phyloP scores from a whole-genome alignment of 2,888 invertebrate species.

The Ophioninae sp. region DNA sequence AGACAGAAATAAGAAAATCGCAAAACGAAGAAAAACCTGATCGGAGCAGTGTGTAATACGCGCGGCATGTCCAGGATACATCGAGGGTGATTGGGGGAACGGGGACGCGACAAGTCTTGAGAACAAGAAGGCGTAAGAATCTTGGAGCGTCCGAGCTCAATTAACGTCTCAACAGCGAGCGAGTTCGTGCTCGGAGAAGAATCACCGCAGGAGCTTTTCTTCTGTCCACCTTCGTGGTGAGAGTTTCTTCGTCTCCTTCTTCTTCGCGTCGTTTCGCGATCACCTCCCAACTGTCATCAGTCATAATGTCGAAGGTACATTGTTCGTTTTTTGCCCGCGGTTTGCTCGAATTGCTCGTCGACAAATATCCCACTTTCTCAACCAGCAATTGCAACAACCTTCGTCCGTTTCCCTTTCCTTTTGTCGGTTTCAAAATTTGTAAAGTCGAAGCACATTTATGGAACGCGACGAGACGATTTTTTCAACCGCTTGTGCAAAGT shows the following conservation, averaged over 20 bases:
- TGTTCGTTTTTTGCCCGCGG: neutral
- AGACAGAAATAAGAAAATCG: slow-evolving; percentile 9
- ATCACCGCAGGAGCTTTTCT: slow-evolving; percentile 52
- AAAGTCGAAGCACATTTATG: neutral
- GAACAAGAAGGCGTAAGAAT: slow-evolving; percentile 39
- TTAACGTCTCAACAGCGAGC: slow-evolving; percentile 55
- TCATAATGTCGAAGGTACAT: neutral
- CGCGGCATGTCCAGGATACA: neutral
- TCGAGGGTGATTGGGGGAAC: neutral
- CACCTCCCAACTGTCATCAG: neutral
- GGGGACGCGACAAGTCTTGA: neutral
- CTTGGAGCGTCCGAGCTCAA: slow-evolving; percentile 51
- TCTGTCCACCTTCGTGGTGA: slow-evolving; percentile 7
- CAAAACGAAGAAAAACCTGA: neutral
- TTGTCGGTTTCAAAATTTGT: neutral
- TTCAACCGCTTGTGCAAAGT: too few relatives aligned
- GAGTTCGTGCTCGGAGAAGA: slow-evolving; percentile 20
- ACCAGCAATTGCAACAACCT: neutral
- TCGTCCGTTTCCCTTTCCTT: neutral
- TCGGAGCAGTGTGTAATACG: neutral
- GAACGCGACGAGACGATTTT: too few relatives aligned
- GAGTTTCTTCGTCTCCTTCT: neutral
- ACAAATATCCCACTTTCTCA: neutral
- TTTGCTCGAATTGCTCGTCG: neutral
- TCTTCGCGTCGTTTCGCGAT: neutral